Conservation (phyloP, 2,888 invertebrate genomes). For the Mythimna lalbum region DNA sequence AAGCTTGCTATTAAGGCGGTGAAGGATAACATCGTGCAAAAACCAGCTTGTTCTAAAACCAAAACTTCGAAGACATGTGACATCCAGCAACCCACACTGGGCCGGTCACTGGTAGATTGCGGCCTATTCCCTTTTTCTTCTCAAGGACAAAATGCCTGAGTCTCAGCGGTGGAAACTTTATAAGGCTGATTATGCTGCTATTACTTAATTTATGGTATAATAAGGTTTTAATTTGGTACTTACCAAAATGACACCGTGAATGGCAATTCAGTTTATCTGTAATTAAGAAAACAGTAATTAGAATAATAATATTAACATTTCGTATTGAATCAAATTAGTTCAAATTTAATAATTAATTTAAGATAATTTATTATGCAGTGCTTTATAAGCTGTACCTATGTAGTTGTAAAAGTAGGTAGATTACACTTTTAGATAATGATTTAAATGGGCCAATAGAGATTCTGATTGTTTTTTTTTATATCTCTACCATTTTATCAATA, state of each 20-base stretch:
- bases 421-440: not conserved
- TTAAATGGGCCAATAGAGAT: not conserved
- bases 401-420: not conserved
- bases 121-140: no score
- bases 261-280: constrained; percentile 43
- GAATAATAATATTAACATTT: not conserved
- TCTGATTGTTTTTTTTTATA: no score
- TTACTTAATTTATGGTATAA: no score
- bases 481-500: no score
- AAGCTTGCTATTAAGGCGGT: not conserved
- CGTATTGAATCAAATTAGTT: not conserved
- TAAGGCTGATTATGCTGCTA: no score
- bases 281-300: constrained; percentile 46
- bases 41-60: no score
- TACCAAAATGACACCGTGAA: constrained; percentile 33
- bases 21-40: no score
- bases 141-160: no score
- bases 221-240: constrained; percentile 26
- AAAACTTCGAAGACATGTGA: no score
- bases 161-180: no score
- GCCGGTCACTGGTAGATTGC: no score
- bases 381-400: not conserved
- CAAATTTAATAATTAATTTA: constrained; percentile 1
- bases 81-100: no score
- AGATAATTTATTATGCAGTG: not conserved